Percentiles rank a stretch among this genome's conserved stretches.
phyloP scores from a whole-genome alignment of 1,140 invertebrate species.

The Trichoplusia ni region DNA sequence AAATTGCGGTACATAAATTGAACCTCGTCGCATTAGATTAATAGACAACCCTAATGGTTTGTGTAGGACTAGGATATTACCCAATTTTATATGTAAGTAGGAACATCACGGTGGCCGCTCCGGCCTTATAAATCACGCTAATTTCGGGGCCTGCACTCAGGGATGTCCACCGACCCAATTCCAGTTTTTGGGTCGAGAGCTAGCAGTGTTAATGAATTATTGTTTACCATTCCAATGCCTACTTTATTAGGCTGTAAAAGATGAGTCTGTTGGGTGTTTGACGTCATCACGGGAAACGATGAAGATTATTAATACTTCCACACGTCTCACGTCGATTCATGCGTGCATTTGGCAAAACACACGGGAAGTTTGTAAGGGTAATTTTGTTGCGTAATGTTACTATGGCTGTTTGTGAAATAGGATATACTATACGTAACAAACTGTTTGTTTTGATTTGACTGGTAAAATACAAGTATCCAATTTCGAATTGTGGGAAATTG shows the following conservation, averaged over 20 bases:
- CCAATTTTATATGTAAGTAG: neutral
- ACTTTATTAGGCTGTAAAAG: constrained; percentile 56
- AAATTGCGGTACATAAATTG: too few species aligned
- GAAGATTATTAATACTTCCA: neutral
- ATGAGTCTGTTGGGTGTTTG: constrained; percentile 20
- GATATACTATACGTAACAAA: neutral
- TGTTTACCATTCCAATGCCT: constrained; percentile 56
- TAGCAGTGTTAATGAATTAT: constrained; percentile 60
- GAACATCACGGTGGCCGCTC: constrained; percentile 1
- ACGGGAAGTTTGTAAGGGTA: too few species aligned
- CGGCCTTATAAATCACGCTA: constrained; percentile 21
- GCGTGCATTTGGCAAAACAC: constrained; percentile 1
- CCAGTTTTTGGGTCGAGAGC: constrained; percentile 59
- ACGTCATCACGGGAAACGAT: constrained; percentile 8
- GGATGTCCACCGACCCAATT: constrained; percentile 53
- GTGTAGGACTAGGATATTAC: neutral
- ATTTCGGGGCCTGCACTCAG: constrained; percentile 25
- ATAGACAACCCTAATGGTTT: too few species aligned
- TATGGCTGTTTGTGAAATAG: too few species aligned
- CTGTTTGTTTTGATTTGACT: too few species aligned
- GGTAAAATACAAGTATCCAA: too few species aligned
- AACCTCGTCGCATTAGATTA: too few species aligned
- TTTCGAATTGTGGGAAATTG: too few species aligned
- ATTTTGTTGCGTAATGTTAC: too few species aligned
- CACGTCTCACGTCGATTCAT: neutral